Base-by-base conservation (phyloP, 2,113 vertebrate genomes). In the Chamaea fasciata region DNA sequence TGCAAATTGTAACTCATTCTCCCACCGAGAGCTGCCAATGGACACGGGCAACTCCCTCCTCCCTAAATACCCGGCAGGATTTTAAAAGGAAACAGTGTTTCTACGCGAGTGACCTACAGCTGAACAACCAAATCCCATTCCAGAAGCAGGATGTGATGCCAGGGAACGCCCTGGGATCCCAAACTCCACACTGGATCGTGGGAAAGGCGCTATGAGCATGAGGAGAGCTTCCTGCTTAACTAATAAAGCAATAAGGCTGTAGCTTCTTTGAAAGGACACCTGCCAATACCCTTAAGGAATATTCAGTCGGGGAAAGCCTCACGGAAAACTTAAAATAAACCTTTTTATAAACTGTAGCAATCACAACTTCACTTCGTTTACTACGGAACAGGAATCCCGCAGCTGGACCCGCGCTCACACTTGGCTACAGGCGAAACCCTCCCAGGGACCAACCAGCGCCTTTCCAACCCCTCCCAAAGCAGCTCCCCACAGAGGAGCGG, bases 321-420 rank as follows among this genome's bases (percentile, higher is more conserved):
- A 0, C 0, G 2, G 23, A 20, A 18, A 46, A 15, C 5, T 49
- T 23, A 6, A 23, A 23, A 44, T 41, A 11, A 8, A 4, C 2
- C 5, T 18, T 44, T 23, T 21, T 7, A 16, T 15, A 26, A 83
- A 13, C 44, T 42, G 8, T 3, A 44, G 6, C 30, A 15, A 76
- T 35, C 1, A 30, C n/a, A 33, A 4, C 4, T 12, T 46, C 4
- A 0, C 6, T 28, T 41, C 1, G 4, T 20, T 41, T 15, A 22
- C 49, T 2, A 0, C 0, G 0, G 33, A 53, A 11, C 1, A n/a
- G 21, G 21, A 67, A 27, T 11, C 6, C 39, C 24, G 35, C 9
- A 11, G 7, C 11, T 2, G 11, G 11, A 18, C 11, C 33, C 14
- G 7, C 10, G 6, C 21, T 44, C 6, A 11, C 17, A 0, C 47